phyloP scores from a whole-genome alignment of 2,888 invertebrate genomes.

The Aproaerema taeniolella region DNA sequence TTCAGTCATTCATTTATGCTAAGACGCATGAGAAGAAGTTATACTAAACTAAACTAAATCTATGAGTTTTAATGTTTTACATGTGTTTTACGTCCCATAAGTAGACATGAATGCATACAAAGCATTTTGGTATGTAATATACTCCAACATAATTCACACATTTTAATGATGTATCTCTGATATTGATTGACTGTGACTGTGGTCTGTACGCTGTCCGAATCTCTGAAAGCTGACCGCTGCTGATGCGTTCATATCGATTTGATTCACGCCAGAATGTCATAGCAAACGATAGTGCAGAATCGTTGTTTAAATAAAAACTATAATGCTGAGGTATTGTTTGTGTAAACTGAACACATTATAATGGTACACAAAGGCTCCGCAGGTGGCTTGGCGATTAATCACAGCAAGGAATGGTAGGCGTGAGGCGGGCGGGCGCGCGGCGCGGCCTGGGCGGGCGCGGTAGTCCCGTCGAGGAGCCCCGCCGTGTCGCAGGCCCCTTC shows the following conservation, averaged over 20 bases:
- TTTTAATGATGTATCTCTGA: no score
- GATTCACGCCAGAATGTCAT: constrained; percentile 5
- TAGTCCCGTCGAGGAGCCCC: constrained; percentile 61
- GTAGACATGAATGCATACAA: no score
- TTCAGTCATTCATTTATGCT: no score
- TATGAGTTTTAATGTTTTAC: no score
- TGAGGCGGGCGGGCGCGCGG: constrained; percentile 33
- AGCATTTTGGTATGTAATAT: no score
- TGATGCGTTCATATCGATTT: constrained; percentile 8
- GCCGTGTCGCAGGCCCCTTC: constrained; percentile 55
- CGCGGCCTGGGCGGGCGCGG: constrained; percentile 42
- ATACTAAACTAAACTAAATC: no score
- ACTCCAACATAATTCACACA: no score
- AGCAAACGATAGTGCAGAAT: neutral
- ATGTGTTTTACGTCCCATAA: no score
- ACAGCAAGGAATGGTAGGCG: constrained; percentile 45
- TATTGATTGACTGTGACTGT: no score
- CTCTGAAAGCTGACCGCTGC: neutral
- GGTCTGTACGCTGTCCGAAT: no score
- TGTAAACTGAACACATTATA: constrained; percentile 47
- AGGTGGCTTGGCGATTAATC: constrained; percentile 73
- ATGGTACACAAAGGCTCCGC: constrained; percentile 66
- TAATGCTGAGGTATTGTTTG: constrained; percentile 32
- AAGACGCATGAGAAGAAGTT: no score
- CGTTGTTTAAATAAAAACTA: neutral